A percentile compares a stretch with the other conserved stretches of the same genome.
Evolutionary conservation across 1,140 invertebrate genomes (phyloP).

Genomic region (Nilaparvata lugens): DNA sequence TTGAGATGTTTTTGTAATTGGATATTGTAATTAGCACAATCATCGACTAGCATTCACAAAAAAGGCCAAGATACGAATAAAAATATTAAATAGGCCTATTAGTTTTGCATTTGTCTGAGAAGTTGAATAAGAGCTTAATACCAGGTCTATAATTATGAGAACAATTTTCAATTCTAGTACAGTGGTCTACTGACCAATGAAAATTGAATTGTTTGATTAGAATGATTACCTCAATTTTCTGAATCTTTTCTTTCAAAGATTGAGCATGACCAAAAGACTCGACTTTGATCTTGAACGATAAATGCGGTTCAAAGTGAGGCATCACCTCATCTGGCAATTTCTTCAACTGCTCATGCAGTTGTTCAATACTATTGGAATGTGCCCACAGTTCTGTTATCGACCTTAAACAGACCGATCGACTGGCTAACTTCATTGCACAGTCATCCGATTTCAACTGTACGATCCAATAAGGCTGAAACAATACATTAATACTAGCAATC

Average conservation of each 20-base stretch:
- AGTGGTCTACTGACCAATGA: too few relatives aligned
- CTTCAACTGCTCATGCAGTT: conserved; percentile 55
- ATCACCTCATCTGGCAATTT: conserved; percentile 42
- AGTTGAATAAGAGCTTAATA: too few relatives aligned
- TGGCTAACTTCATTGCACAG: conserved; percentile 52
- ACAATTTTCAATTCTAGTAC: too few relatives aligned
- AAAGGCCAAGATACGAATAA: too few relatives aligned
- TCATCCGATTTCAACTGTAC: conserved; percentile 57
- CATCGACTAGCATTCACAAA: too few relatives aligned
- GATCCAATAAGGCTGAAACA: conserved; percentile 64
- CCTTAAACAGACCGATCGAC: conserved; percentile 63
- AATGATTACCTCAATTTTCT: conserved; percentile 68
- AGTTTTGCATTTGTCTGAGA: too few relatives aligned
- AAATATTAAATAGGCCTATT: too few relatives aligned
- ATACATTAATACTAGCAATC: too few relatives aligned
- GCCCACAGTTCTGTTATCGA: conserved; percentile 72
- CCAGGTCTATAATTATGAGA: too few relatives aligned
- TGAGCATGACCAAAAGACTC: conserved; percentile 84
- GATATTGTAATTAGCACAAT: too few relatives aligned
- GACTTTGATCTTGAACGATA: conserved; percentile 72
- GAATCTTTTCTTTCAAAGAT: conserved; percentile 63
- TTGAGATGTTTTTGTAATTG: too few relatives aligned
- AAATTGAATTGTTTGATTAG: too few relatives aligned
- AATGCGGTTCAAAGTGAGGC: conserved; percentile 41
- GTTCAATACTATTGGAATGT: conserved; percentile 42